These are phyloP conservation scores for Passer domesticus DNA, from an alignment of 2,113 vertebrate genomes.

Conservation along the genomic window DNA sequence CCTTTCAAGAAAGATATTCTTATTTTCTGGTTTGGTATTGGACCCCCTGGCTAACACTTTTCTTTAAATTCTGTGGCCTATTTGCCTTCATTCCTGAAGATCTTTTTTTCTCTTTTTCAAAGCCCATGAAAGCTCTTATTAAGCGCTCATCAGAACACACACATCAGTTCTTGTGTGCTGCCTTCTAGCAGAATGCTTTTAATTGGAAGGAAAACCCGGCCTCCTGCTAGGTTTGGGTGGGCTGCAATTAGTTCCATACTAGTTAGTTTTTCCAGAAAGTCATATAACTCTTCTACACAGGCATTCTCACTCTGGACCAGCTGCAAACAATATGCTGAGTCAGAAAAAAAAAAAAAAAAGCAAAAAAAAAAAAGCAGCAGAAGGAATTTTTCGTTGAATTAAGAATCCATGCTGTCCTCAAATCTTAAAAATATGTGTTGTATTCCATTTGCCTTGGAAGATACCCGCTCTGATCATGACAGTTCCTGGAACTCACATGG, in stretches of 20 bases:
- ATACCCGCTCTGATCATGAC: background rate
- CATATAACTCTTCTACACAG: conserved; percentile 41
- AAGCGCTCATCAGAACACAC: background rate
- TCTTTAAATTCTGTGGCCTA: background rate
- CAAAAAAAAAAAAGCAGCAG: background rate
- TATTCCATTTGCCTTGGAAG: background rate
- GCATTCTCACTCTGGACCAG: conserved; percentile 21
- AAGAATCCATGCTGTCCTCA: conserved; percentile 16
- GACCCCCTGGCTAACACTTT: background rate
- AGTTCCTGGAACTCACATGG: rapidly evolving
- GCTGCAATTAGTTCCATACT: conserved; percentile 62
- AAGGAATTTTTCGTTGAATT: conserved; percentile 51
- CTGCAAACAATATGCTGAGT: conserved; percentile 52
- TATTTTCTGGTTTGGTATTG: background rate
- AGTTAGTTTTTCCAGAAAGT: conserved; percentile 55
- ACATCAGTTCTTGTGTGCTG: conserved; percentile 5
- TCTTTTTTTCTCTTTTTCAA: background rate
- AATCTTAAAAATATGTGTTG: conserved; percentile 17
- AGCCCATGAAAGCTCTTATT: background rate
- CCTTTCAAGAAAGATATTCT: background rate
- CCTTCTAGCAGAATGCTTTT: conserved; percentile 57
- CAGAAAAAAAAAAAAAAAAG: conserved; percentile 12
- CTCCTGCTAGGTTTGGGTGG: conserved; percentile 66
- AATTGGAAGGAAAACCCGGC: conserved; percentile 49
- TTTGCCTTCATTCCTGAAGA: background rate